These are phyloP conservation scores for Lasiurus cinereus DNA, from an alignment of 2,113 vertebrate species.

Conservation along the genomic window DNA sequence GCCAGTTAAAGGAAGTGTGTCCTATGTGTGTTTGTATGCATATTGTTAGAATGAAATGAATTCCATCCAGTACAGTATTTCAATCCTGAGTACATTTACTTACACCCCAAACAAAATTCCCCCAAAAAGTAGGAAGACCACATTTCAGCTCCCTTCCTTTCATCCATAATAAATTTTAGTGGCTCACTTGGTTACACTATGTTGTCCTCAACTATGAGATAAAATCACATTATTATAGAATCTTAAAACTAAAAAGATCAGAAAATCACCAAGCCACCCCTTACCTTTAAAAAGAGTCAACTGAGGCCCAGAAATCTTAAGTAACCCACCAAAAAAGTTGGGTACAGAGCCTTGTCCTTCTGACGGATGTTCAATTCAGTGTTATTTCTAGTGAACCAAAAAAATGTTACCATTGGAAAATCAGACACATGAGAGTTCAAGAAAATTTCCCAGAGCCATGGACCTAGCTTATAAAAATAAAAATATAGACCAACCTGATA, in stretches of 20 bases:
- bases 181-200: background rate
- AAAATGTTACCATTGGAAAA: background rate
- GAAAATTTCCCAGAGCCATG: background rate
- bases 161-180: background rate
- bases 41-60: background rate
- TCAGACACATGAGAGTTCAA: background rate
- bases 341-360: background rate
- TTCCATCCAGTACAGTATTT: background rate
- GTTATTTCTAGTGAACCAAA: background rate
- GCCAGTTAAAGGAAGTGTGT: background rate
- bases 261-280: background rate
- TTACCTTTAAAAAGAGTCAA: background rate
- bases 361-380: background rate
- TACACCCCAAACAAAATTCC: background rate
- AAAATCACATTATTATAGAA: background rate
- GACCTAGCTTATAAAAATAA: background rate
- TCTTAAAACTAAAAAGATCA: background rate
- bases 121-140: background rate
- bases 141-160: background rate
- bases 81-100: background rate
- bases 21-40: too few relatives aligned
- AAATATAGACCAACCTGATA: background rate
- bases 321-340: background rate
- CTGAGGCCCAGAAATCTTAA: background rate
- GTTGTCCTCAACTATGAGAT: background rate